A percentile compares a stretch with the other conserved stretches of the same genome.
phyloP scores from a whole-genome alignment of 2,888 invertebrate genomes.

The Spatulosminthurus flaviceps region DNA sequence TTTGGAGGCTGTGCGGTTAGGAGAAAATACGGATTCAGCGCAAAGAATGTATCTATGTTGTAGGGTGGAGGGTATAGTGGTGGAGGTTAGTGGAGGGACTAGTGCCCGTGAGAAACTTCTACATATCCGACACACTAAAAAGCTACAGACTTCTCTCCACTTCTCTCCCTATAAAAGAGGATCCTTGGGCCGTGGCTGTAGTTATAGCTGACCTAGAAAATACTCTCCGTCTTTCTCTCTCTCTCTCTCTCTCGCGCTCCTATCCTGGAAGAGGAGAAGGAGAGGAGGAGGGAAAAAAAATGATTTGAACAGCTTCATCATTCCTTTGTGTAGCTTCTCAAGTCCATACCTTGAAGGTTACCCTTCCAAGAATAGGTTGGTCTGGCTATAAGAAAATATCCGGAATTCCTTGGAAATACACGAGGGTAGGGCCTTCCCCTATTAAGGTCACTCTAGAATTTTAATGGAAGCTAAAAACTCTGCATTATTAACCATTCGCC shows the following conservation, averaged over 20 bases:
- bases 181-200: background rate
- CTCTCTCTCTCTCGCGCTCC: too few species aligned
- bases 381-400: too few species aligned
- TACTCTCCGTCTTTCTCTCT: background rate
- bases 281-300: background rate
- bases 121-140: too few species aligned
- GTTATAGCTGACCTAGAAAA: constrained; percentile 9
- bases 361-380: too few species aligned
- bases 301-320: background rate
- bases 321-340: constrained; percentile 3
- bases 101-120: too few species aligned
- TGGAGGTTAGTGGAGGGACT: too few species aligned
- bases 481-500: background rate
- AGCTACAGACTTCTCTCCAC: too few species aligned
- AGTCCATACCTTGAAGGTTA: background rate
- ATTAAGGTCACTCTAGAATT: too few species aligned
- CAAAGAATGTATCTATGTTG: constrained; percentile 8
- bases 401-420: too few species aligned
- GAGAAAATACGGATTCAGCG: constrained; percentile 30
- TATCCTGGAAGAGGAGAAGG: background rate
- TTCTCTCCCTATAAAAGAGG: background rate
- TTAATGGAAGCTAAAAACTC: too few species aligned
- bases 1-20: constrained; percentile 25
- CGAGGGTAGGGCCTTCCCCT: too few species aligned
- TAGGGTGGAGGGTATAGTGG: background rate